Base-by-base conservation (phyloP, 1,140 invertebrate genomes). In the Cataglyphis hispanica region DNA sequence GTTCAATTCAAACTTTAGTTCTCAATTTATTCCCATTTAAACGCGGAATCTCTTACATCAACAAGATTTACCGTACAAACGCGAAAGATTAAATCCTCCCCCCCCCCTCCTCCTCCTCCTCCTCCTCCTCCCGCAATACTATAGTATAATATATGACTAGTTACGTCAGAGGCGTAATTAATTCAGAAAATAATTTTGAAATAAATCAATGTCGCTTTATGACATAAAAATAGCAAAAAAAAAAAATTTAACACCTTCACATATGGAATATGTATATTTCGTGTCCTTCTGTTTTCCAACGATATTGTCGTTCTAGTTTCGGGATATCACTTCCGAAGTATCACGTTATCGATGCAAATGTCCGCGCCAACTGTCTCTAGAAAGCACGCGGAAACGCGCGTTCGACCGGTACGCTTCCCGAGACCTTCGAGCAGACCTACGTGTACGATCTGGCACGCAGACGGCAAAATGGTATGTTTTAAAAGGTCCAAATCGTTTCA, bases 401-500 rank as follows among this genome's bases (percentile, higher is more conserved):
- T 34, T 31, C 63, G 53, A 61, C 31, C 64, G 63, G 46, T 69
- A 58, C 25, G 34, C 37, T 50, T 67, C 25, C 46, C 46, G 37
- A 83, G 78, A 58, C 78, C 53, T 83, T 83, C 78, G 78, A 46
- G 13, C n/a, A 11, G 60, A 85, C 43, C 86, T 66, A 76, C 61
- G 90, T 85, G 87, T 88, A 85, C 87, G 78, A 72, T 34, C 19
- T 66, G 87, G 89, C 92, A 89, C 88, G 92, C 91, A 89, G 91
- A 92, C 88, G 91, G 88, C 87, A 84, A 89, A 93, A 92, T 90
- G 90, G 88, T 91, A 89, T 83, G 90, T 93, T 93, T 93, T 92
- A 92, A 92, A 93, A 94, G 92, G 93, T 89, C 91, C 85, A 87
- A 93, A 92, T 91, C 87, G 93, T 92, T 92, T 93, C 93, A 88